Evolutionary conservation across 2,797 vertebrate species (phyloP).

Genomic region (Antrozous pallidus): DNA sequence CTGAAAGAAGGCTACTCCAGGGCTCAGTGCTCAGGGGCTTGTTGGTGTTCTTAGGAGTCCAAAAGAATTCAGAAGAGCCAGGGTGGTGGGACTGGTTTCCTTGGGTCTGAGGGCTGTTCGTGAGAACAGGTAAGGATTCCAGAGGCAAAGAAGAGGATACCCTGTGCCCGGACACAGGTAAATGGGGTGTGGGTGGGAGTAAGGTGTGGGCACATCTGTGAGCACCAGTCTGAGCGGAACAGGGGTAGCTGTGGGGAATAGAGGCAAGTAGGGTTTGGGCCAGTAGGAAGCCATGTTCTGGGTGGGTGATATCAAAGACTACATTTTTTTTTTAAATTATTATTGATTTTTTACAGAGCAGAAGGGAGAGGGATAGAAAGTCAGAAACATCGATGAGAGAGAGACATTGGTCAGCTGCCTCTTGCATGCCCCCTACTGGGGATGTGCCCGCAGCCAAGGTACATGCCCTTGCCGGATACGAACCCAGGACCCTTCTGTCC

Average conservation of each 20-base stretch:
- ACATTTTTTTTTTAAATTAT: no score
- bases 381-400: no score
- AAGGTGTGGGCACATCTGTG: background rate
- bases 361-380: no score
- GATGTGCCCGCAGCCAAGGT: no score
- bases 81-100: background rate
- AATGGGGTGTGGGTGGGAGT: background rate
- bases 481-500: no score
- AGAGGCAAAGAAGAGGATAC: background rate
- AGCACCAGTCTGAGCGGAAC: background rate
- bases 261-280: background rate
- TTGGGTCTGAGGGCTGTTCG: background rate
- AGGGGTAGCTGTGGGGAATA: background rate
- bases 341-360: no score
- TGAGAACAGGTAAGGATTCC: background rate
- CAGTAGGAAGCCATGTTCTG: background rate
- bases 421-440: no score
- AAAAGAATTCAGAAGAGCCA: background rate
- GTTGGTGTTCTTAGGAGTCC: background rate
- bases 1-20: background rate
- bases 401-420: no score
- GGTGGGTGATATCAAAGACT: background rate
- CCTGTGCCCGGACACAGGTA: background rate
- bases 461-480: no score
- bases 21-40: background rate